phyloP scores from a whole-genome alignment of 1,140 invertebrate genomes.

The Diabrotica undecimpunctata region DNA sequence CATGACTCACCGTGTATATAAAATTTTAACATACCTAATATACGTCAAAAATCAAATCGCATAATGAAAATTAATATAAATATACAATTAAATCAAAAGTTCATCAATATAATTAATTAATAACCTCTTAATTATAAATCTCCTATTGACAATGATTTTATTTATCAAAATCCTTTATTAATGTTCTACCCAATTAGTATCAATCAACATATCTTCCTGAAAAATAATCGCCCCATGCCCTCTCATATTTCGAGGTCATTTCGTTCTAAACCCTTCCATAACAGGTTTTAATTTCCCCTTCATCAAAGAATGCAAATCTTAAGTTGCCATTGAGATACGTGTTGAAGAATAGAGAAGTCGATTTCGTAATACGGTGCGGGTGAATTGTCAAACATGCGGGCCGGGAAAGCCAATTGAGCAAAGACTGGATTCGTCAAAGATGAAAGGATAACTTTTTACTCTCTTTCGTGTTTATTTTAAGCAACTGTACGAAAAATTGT shows the following conservation, averaged over 20 bases:
- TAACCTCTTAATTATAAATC: no score
- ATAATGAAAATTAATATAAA: no score
- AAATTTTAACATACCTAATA: no score
- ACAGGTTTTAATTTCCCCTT: conserved; percentile 2
- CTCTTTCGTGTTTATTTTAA: background rate
- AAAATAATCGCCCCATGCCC: background rate
- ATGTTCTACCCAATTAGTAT: no score
- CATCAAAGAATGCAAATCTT: conserved; percentile 2
- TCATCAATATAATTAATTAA: no score
- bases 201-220: background rate
- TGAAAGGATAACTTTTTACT: background rate
- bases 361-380: conserved; percentile 1
- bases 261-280: background rate
- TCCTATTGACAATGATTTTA: no score
- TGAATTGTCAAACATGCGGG: background rate
- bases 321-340: conserved; percentile 2
- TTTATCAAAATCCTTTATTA: no score
- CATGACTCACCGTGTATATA: no score
- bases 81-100: no score
- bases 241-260: background rate
- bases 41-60: no score
- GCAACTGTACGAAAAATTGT: background rate
- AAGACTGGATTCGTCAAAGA: background rate
- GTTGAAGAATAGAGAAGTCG: conserved; percentile 2
- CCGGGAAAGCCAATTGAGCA: conserved; percentile 1